Percentiles rank a stretch among this genome's conserved stretches.
phyloP scores from a whole-genome alignment of 2,888 invertebrate species.

The Brachycybe producta region DNA sequence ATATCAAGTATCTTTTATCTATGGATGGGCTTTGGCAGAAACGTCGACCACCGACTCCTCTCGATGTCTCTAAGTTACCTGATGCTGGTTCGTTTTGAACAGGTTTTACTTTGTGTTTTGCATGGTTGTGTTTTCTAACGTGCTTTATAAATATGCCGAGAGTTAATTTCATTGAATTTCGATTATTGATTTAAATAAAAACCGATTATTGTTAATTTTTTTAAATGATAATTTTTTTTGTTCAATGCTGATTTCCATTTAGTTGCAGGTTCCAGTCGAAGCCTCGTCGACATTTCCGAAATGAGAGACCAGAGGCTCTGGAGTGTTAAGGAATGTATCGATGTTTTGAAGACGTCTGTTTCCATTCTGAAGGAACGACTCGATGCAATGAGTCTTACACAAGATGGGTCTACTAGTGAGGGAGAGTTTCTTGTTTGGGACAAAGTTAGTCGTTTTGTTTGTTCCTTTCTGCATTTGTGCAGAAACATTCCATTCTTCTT shows the following conservation, averaged over 20 bases:
- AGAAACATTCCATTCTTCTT: constrained; percentile 23
- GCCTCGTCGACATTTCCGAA: constrained; percentile 37
- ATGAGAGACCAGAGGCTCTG: constrained; percentile 63
- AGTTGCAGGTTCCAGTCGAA: constrained; percentile 20
- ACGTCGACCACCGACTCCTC: constrained; percentile 62
- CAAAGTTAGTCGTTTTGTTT: constrained; percentile 46
- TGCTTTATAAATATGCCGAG: not conserved
- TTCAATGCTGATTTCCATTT: constrained; percentile 1
- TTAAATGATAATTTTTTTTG: constrained; percentile 11
- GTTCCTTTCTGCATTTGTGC: not conserved
- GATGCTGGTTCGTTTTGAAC: constrained; percentile 35
- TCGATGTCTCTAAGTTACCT: constrained; percentile 52
- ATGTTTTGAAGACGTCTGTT: constrained; percentile 56
- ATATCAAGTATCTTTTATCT: constrained; percentile 81
- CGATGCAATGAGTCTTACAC: constrained; percentile 35
- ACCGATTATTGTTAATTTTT: constrained; percentile 18
- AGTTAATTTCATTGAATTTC: no score
- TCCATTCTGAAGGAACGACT: constrained; percentile 43
- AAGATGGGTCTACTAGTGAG: constrained; percentile 39
- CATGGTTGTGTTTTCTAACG: not conserved
- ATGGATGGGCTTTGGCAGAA: constrained; percentile 95
- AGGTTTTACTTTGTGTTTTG: no score
- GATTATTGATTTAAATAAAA: no score
- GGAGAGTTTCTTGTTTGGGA: constrained; percentile 72
- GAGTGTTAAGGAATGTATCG: constrained; percentile 60